Evolutionary conservation across 2,113 vertebrate species (phyloP).

Genomic region (Columba janthina): DNA sequence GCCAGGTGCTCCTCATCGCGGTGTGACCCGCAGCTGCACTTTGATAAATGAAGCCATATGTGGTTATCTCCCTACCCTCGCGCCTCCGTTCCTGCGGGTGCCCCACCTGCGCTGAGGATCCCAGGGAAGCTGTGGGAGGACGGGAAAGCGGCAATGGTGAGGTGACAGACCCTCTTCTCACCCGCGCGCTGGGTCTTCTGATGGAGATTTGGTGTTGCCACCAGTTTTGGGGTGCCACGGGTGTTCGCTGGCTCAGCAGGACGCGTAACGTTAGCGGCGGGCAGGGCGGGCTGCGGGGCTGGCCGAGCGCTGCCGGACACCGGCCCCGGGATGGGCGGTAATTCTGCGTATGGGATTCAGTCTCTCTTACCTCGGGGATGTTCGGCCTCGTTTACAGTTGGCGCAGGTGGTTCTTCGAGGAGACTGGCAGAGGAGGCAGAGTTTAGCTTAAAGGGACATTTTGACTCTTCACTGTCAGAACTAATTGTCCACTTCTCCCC

Average conservation of each 20-base stretch:
- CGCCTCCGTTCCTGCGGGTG: neutral
- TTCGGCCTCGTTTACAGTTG: neutral
- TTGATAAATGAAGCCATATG: constrained; percentile 52
- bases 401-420: neutral
- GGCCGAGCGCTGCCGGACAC: neutral
- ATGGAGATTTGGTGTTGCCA: neutral
- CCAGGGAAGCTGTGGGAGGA: neutral
- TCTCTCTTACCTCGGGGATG: too few species aligned
- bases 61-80: neutral
- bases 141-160: neutral
- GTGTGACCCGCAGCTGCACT: constrained; percentile 33
- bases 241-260: neutral
- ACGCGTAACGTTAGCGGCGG: neutral
- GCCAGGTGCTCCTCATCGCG: neutral
- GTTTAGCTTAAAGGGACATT: neutral
- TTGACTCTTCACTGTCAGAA: neutral
- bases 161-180: neutral
- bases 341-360: fast-evolving
- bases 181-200: neutral
- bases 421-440: neutral
- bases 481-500: neutral
- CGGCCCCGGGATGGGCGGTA: neutral
- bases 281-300: neutral
- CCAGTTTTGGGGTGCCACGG: neutral
- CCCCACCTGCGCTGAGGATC: neutral